Evolutionary conservation across 2,888 invertebrate species (phyloP), one percentile per base, ranked within the genome.

Genomic region (Meliscaeva auricollis): DNA sequence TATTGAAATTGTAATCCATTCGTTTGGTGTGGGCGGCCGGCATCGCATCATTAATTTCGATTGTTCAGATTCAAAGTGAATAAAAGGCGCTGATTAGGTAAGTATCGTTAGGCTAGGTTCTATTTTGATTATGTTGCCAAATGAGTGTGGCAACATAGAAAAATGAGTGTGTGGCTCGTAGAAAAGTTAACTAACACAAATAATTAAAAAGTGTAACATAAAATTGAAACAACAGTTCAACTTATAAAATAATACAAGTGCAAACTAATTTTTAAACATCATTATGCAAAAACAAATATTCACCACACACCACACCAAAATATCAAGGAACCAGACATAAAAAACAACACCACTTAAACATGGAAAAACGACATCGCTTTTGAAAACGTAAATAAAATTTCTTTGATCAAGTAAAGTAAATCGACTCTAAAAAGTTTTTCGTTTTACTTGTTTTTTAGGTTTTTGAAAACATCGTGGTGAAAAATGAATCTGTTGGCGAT

Each of bases 401-500:
- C 13, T 11, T 38, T 20, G 20, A 9, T 6, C 4, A 7, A 52
- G 6, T 26, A 6, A 52, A 26, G 13, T 17, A 6, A 3, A 48
- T 17, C 20, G 8, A 8, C 35, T 4, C 3, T 20, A 20, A 20
- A 13, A 52, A 26, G 1, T 22, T 0, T 26, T 52, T 13, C n/a
- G 4, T 52, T 52, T 5, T 26, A 50, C 2, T 3, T 50, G 3
- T 1, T 13, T 11, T n/a, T 17, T 11, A 56, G 56, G 35, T 9
- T 17, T 56, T 35, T 11, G 17, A 56, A 1, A 35, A 35, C 22
- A 11, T 35, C 0, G 30, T 6, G 1, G 8, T 32, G 0, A 56
- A 41, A 5, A 89, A 89, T 64, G 89, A 89, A 46, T 48, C 68
- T 30, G 74, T 88, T 32, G 89, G 88, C 0, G 60, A 87, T 22